Conservation (phyloP, 1,140 invertebrate genomes). For the Megalonaias nervosa region DNA sequence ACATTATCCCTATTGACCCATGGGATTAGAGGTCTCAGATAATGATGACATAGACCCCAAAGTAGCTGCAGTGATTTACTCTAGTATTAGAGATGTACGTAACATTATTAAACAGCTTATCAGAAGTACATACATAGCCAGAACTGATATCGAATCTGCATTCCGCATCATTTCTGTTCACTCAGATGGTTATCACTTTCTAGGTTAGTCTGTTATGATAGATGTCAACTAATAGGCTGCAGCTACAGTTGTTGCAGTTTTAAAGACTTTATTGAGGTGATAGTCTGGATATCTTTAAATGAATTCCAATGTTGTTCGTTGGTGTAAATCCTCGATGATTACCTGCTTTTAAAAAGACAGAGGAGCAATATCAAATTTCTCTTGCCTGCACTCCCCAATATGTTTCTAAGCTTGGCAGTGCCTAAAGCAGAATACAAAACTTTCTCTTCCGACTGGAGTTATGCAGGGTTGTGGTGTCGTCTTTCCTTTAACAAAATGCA, state of each 20-base stretch:
- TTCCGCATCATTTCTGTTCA: conserved; percentile 7
- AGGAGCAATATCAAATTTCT: too few relatives aligned
- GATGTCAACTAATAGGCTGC: background rate
- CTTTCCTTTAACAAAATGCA: too few relatives aligned
- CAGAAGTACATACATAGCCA: background rate
- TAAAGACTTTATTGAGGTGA: conserved; percentile 28
- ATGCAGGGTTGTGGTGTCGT: too few relatives aligned
- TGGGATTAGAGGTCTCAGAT: conserved; percentile 19
- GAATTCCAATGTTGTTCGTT: background rate
- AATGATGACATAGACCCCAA: conserved; percentile 20
- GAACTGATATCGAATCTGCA: conserved; percentile 17
- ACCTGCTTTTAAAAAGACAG: conserved; percentile 8
- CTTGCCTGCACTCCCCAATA: too few relatives aligned
- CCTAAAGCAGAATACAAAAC: too few relatives aligned
- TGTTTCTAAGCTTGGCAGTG: too few relatives aligned
- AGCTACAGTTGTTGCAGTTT: conserved; percentile 5
- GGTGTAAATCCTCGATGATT: conserved; percentile 33
- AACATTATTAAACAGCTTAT: background rate
- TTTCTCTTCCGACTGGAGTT: too few relatives aligned
- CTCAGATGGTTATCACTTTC: background rate
- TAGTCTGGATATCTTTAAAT: conserved; percentile 9
- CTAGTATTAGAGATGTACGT: conserved; percentile 16
- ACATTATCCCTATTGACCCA: conserved; percentile 20
- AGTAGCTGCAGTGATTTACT: conserved; percentile 6
- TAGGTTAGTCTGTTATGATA: conserved; percentile 16